Evolutionary conservation across 2,888 invertebrate species (phyloP).

Genomic region (Tetragonula carbonaria): DNA sequence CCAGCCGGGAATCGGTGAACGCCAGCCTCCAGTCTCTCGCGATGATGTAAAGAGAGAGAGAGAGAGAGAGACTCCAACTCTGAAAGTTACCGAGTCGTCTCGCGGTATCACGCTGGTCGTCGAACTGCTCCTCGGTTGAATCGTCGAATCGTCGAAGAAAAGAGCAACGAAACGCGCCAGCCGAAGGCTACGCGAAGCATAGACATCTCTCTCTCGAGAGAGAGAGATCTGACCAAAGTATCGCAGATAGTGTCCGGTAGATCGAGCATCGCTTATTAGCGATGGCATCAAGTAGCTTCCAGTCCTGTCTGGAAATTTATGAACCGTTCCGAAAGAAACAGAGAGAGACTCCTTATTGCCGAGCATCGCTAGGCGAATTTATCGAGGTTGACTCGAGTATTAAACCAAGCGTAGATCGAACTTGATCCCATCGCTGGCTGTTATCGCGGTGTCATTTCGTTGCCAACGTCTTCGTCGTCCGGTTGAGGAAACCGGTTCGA

Average conservation of each 20-base stretch:
- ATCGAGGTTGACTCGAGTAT: neutral
- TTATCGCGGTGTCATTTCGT: slow-evolving; percentile 67
- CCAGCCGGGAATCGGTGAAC: neutral
- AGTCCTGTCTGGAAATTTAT: neutral
- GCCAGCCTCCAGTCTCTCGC: neutral
- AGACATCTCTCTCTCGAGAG: neutral
- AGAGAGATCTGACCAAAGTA: neutral
- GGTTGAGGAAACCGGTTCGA: slow-evolving; percentile 62
- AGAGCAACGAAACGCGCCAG: slow-evolving; percentile 24
- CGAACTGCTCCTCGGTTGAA: slow-evolving; percentile 11
- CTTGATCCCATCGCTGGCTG: slow-evolving; percentile 8
- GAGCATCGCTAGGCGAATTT: neutral
- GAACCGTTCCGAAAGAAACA: neutral
- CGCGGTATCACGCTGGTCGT: slow-evolving; percentile 27
- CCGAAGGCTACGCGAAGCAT: neutral
- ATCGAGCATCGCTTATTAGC: slow-evolving; percentile 35
- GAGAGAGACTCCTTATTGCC: neutral
- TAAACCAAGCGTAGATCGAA: slow-evolving; percentile 15
- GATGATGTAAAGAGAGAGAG: slow-evolving; percentile 26
- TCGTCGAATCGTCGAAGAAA: slow-evolving; percentile 30
- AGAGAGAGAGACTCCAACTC: neutral
- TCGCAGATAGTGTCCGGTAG: slow-evolving; percentile 12
- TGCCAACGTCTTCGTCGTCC: slow-evolving; percentile 61
- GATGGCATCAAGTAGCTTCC: neutral
- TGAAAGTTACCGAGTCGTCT: slow-evolving; percentile 5